Evolutionary conservation across 30 jellyfish, hydroid and myxozoan species (phyloP), one percentile per base, ranked within the genome.

Genomic region (Cassiopea xamachana): DNA sequence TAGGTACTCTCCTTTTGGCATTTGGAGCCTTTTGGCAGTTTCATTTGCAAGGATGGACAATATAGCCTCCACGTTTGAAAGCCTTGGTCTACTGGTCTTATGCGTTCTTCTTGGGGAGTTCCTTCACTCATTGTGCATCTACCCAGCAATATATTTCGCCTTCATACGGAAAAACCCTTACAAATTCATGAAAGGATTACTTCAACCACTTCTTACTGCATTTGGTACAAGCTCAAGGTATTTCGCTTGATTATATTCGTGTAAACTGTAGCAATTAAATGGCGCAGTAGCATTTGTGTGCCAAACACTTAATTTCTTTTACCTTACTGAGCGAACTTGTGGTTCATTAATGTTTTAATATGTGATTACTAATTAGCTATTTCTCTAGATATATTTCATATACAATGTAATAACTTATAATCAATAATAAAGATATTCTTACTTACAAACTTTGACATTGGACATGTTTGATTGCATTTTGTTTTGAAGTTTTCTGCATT

Each of bases 211-310:
- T 67, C 69, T 94, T 46, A 94, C 98, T 8, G 98, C 98, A 8
- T 94, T 94, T 81, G 98, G 98, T 2, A 94, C 98, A 62, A 94
- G 98, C 62, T 94, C 98, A 59, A 94, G 98, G 91, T 94, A 50
- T 46, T 48, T 48, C 4, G 86, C n/a, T 1, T 1, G 1, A 0
- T 45, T 46, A n/a, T 43, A 45, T 12, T 46, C 39, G 39, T 27
- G 39, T 27, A 27, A 27, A 27, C 39, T 27, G 39, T 27, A 27
- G 39, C 39, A 27, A 27, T 27, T 27, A 27, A 27, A 27, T 27
- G 39, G 39, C 39, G 39, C 39, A 27, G 39, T 27, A 27, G 39
- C 39, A 27, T 27, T 27, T 27, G 39, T 27, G 39, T 27, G 39
- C 39, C 39, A 27, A 27, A 27, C 39, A 0, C 39, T 27, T 27